phyloP scores from a whole-genome alignment of 2,888 invertebrate genomes.

The Hemaris fuciformis region DNA sequence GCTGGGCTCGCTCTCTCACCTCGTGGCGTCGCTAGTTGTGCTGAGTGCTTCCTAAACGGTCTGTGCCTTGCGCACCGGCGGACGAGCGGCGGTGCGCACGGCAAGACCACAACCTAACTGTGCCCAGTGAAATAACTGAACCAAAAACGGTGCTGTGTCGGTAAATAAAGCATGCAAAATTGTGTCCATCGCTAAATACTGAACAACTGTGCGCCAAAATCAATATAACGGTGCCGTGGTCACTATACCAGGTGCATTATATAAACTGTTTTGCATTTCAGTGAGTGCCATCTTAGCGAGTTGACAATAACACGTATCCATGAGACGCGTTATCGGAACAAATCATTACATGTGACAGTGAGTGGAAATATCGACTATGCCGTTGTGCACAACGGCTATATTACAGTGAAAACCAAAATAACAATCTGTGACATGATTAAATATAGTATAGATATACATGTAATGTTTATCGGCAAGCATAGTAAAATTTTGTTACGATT shows the following conservation, averaged over 20 bases:
- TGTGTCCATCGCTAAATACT: conserved; percentile 82
- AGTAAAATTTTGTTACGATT: conserved; percentile 74
- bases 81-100: conserved; percentile 43
- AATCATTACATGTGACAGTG: conserved; percentile 88
- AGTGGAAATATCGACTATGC: conserved; percentile 75
- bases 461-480: conserved; percentile 75
- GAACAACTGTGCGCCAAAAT: conserved; percentile 81
- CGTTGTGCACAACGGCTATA: conserved; percentile 50
- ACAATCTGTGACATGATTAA: conserved; percentile 58
- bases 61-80: conserved; percentile 53
- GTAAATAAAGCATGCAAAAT: conserved; percentile 81
- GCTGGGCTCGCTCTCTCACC: conserved; percentile 78
- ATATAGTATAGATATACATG: conserved; percentile 54
- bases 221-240: conserved; percentile 80
- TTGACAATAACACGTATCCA: conserved; percentile 48
- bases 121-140: conserved; percentile 78
- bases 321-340: conserved; percentile 56
- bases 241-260: conserved; percentile 78
- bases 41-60: conserved; percentile 77
- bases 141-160: conserved; percentile 79
- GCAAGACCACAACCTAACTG: conserved; percentile 69
- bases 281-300: conserved; percentile 79
- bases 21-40: conserved; percentile 77
- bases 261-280: conserved; percentile 78
- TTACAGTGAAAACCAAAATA: conserved; percentile 55